phyloP scores from a whole-genome alignment of 1,140 invertebrate species.

The Saccostrea glomerata region DNA sequence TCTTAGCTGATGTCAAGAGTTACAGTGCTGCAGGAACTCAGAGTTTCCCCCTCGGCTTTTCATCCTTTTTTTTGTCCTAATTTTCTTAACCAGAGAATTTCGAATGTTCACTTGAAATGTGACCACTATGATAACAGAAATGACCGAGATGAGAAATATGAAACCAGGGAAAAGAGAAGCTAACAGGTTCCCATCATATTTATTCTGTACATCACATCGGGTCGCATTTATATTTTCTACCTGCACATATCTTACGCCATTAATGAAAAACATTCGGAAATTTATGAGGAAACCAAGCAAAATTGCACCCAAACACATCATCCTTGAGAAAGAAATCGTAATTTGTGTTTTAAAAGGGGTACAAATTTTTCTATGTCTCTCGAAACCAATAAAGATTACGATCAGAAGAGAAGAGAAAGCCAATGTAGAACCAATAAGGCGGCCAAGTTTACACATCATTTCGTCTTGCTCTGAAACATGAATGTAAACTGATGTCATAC shows the following conservation, averaged over 20 bases:
- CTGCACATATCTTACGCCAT: not conserved
- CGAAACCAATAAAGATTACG: not conserved
- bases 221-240: not conserved
- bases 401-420: not conserved
- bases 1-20: too few species aligned
- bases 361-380: not conserved
- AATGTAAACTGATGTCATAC: not conserved
- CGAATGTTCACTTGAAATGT: not conserved
- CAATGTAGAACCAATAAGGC: not conserved
- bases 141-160: not conserved
- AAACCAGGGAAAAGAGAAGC: not conserved
- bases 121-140: not conserved
- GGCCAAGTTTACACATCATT: not conserved
- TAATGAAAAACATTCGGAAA: not conserved
- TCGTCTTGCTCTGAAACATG: not conserved
- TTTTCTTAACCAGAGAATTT: not conserved
- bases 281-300: not conserved
- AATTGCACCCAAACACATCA: not conserved
- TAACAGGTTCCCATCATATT: not conserved
- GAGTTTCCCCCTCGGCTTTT: not conserved
- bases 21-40: too few species aligned
- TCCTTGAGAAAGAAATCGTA: not conserved
- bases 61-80: not conserved
- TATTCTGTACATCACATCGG: not conserved
- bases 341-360: conserved; percentile 1